phyloP scores from a whole-genome alignment of 1,140 invertebrate genomes.

The Brachystomella parvula region DNA sequence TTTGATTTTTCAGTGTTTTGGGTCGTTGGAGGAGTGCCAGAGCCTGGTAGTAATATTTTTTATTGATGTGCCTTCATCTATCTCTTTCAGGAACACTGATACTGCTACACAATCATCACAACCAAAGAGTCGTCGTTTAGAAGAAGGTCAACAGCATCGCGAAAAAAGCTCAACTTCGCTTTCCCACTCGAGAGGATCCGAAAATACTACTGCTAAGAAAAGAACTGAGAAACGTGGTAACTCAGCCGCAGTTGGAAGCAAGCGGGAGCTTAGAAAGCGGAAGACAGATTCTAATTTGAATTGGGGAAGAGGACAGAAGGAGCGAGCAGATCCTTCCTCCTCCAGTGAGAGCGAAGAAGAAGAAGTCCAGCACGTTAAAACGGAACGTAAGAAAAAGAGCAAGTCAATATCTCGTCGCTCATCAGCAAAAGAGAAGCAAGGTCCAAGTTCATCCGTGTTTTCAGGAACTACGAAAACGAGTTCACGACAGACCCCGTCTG shows the following conservation, averaged over 20 bases:
- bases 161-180: too few species aligned
- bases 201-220: too few species aligned
- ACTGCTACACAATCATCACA: too few species aligned
- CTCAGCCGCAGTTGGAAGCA: not conserved
- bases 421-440: not conserved
- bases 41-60: too few species aligned
- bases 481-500: not conserved
- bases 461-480: not conserved
- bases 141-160: too few species aligned
- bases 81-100: too few species aligned
- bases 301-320: constrained; percentile 4
- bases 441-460: not conserved
- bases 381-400: constrained; percentile 27
- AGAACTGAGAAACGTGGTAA: not conserved
- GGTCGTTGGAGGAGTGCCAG: too few species aligned
- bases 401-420: not conserved
- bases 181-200: too few species aligned
- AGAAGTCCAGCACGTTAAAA: constrained; percentile 31
- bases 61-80: too few species aligned
- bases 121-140: too few species aligned
- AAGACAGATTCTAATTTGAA: not conserved
- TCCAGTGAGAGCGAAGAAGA: constrained; percentile 24
- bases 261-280: not conserved
- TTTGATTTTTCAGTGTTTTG: too few species aligned
- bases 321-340: not conserved